phyloP scores from a whole-genome alignment of 2,888 invertebrate species.

The Craniophora ligustri region DNA sequence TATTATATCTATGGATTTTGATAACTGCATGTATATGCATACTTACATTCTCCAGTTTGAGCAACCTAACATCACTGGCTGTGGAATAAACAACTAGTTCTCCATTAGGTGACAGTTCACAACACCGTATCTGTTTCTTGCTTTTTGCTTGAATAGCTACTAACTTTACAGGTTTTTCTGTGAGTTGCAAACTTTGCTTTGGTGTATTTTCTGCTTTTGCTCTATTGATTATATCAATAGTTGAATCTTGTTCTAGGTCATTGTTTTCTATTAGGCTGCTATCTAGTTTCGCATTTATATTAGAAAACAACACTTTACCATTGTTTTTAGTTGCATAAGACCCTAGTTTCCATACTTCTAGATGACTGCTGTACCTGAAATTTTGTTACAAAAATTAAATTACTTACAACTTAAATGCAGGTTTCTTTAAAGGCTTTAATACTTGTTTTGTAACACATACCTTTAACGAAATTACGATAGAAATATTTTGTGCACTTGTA shows the following conservation, averaged over 20 bases:
- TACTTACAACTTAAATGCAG: neutral
- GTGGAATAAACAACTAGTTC: conserved; percentile 94
- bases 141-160: conserved; percentile 90
- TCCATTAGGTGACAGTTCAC: conserved; percentile 91
- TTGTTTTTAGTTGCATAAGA: conserved; percentile 87
- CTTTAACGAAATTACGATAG: too few relatives aligned
- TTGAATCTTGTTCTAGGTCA: conserved; percentile 72
- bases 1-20: neutral
- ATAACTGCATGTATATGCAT: neutral
- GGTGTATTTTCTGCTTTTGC: conserved; percentile 57
- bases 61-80: conserved; percentile 90
- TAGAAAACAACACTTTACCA: conserved; percentile 82
- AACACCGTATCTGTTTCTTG: conserved; percentile 91
- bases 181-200: conserved; percentile 73
- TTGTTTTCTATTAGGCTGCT: conserved; percentile 52
- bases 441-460: too few relatives aligned
- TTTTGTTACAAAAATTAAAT: neutral
- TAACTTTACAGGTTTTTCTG: conserved; percentile 90
- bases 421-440: too few relatives aligned
- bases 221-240: conserved; percentile 63
- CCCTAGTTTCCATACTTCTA: conserved; percentile 87
- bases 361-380: conserved; percentile 85
- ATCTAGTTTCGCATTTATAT: conserved; percentile 54
- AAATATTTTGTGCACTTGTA: neutral
- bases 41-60: conserved; percentile 89